Base-by-base conservation (phyloP, 2,797 vertebrate genomes). In the Chloroceryle amazona region DNA sequence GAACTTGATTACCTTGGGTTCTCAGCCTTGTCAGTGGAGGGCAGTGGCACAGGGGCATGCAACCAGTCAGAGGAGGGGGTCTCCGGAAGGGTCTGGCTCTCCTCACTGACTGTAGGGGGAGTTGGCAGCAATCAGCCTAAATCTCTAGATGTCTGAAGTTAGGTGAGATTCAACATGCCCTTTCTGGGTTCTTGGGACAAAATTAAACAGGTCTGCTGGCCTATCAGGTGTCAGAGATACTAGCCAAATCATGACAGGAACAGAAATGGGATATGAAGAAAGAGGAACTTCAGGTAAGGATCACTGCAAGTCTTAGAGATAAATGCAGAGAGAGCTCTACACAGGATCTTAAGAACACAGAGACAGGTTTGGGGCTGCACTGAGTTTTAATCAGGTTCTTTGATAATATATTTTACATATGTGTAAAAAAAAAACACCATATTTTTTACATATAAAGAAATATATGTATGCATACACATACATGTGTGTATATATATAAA, bases 301-400 rank as follows among this genome's bases (percentile, higher is more conserved):
- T 65, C 51, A 62, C 4, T 12, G 11, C 51, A 58, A 29, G 14
- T 73, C 70, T 37, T 62, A 18, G 16, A 58, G 14, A 16, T 46
- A 65, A 79, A 65, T 2, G 22, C 31, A 33, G 52, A 61, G 13
- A 10, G 22, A 0, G 3, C 22, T 86, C n/a, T 49, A 8, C 0
- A 3, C 26, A 52, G 37, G 26, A 66, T 37, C 1, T 5, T 60
- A 33, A 61, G 47, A 86, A 75, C 37, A 68, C 5, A 42, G 52
- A 63, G 68, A 57, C 6, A 14, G 31, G 9, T 68, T 72, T 84
- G 39, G 21, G 9, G 51, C n/a, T 62, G 29, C 39, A n/a, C 29
- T 51, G 54, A 21, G 25, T 74, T 74, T 78, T 63, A 63, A 29
- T 31, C 4, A 35, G 14, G 9, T 47, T 84, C 49, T 74, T 49